Base-by-base conservation (phyloP, 2,113 vertebrate genomes). In the Sus scrofa region DNA sequence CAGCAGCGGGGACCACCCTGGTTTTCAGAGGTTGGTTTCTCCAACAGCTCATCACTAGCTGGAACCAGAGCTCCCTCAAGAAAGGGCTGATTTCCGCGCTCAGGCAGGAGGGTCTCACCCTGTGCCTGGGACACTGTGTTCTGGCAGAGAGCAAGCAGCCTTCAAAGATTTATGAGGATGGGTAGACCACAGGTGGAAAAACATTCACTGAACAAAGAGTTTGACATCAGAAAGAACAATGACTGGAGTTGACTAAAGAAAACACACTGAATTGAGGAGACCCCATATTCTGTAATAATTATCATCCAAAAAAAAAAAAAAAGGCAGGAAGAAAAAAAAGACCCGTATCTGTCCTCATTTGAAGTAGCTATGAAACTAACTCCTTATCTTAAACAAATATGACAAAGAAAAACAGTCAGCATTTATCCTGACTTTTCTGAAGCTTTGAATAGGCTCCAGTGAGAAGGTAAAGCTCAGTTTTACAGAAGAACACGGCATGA, bases 21-120 rank as follows among this genome's bases (percentile, higher is more conserved):
- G 1, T 6, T 5, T n/a, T 11, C 65, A 32, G 10, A 85, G 58
- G 24, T 3, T 73, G 3, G 8, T 67, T 60, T 74, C 50, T 86
- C 92, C 52, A 16, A 44, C 37, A 73, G 39, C 56, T 94, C 63
- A 19, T 73, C 65, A 54, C 20, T 39, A 75, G 63, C 0, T 62
- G 50, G 15, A 89, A 39, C 62, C 20, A 94, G 63, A 68, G 34
- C 10, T 62, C 27, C 44, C 37, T 65, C 30, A 86, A 85, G 18
- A 94, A 86, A 91, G n/a, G 22, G 32, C 56, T 89, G 56, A 37
- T 67, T 91, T 44, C 78, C 75, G 50, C 34, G 79, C 18, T 86
- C 10, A 68, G 37, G 58, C 10, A 92, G 52, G 54, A 91, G 67
- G 79, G 30, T 9, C 19, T 95, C 39, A 65, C 9, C 7, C 10